Evolutionary conservation across 2,888 invertebrate species (phyloP).

Genomic region (Cantharis lateralis): DNA sequence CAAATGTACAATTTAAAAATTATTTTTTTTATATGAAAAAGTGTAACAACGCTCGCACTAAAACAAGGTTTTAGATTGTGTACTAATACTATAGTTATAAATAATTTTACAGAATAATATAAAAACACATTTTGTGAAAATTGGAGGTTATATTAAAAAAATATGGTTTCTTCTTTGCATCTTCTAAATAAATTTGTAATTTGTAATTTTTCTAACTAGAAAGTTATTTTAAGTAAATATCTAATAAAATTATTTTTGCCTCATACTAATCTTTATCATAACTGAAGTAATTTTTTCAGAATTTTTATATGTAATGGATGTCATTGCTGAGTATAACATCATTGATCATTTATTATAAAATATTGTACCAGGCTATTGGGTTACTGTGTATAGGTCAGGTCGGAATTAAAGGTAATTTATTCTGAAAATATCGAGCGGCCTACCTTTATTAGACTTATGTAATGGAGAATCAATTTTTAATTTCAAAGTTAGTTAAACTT

Average conservation of each 20-base stretch:
- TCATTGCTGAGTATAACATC: neutral
- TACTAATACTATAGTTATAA: neutral
- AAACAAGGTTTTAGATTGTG: neutral
- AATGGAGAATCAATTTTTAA: slow-evolving; percentile 31
- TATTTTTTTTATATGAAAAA: neutral
- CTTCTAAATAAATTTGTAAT: neutral
- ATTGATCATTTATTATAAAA: slow-evolving; percentile 11
- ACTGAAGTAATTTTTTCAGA: neutral
- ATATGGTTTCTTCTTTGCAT: neutral
- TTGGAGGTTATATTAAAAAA: neutral
- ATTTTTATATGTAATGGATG: neutral
- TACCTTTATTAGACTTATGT: slow-evolving; percentile 35
- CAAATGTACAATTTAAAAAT: neutral
- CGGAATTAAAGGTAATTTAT: slow-evolving; percentile 35
- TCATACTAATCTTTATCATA: neutral
- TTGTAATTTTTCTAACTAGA: neutral
- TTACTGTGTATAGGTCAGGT: slow-evolving; percentile 27
- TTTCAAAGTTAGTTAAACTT: neutral
- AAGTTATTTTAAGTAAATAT: neutral
- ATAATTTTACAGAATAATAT: neutral
- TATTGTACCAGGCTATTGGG: slow-evolving; percentile 23
- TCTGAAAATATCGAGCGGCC: slow-evolving; percentile 41
- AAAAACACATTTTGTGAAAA: neutral
- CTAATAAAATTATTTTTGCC: neutral
- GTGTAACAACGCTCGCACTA: neutral